These are phyloP conservation scores for Morus bassanus DNA, from an alignment of 2,797 vertebrate genomes.

Conservation along the genomic window DNA sequence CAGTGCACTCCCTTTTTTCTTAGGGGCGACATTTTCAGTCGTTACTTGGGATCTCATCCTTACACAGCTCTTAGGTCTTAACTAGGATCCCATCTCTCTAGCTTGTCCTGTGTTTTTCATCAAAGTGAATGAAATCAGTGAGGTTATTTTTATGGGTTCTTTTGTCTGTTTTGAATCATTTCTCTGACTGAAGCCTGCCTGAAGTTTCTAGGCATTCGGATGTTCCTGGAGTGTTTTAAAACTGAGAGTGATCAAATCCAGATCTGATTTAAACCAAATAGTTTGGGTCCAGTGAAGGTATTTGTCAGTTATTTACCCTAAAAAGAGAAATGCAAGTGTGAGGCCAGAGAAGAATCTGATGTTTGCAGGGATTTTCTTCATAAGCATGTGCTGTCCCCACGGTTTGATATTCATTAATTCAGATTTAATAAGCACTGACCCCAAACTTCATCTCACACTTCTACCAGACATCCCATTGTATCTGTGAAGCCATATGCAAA, in stretches of 20 bases:
- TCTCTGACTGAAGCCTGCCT: background rate
- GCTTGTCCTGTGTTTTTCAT: background rate
- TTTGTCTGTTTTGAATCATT: background rate
- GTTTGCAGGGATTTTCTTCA: background rate
- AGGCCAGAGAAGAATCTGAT: background rate
- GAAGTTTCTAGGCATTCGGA: background rate
- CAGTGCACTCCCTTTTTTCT: background rate
- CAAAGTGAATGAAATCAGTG: background rate
- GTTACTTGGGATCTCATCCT: background rate
- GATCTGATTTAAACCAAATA: background rate
- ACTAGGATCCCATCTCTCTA: background rate
- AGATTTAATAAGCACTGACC: background rate
- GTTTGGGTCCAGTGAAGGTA: background rate
- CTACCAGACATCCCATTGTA: background rate
- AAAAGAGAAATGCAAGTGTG: background rate
- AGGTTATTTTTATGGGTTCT: background rate
- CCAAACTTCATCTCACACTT: background rate
- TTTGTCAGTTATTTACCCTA: background rate
- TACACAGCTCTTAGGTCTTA: background rate
- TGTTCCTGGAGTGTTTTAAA: background rate
- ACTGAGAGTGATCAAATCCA: accelerated
- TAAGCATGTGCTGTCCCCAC: background rate
- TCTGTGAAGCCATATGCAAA: background rate
- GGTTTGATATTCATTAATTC: background rate
- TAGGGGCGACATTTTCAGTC: background rate